A percentile compares a stretch with the other conserved stretches of the same genome.
phyloP scores from a whole-genome alignment of 2,888 invertebrate species.

The Trissolcus brochymenae region DNA sequence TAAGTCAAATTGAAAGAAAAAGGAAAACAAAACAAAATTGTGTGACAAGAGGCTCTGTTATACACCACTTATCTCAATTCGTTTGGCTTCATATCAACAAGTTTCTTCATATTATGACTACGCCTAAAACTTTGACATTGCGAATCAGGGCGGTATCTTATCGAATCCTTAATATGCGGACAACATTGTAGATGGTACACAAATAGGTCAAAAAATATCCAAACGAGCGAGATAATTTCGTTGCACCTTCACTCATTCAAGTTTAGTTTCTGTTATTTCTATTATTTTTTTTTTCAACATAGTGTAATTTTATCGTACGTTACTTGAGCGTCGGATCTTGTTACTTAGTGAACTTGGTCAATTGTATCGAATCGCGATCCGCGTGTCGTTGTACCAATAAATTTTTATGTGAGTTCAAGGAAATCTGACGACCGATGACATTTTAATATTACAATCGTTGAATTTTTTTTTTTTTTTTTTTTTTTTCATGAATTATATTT shows the following conservation, averaged over 20 bases:
- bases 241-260: background rate
- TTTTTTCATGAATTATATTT: too few species aligned
- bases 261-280: constrained; percentile 1
- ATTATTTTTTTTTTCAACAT: constrained; percentile 10
- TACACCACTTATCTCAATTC: constrained; percentile 16
- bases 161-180: constrained; percentile 27
- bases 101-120: constrained; percentile 39
- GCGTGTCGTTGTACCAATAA: constrained; percentile 11
- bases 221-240: constrained; percentile 15
- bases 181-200: constrained; percentile 25
- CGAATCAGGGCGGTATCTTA: constrained; percentile 24
- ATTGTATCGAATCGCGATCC: constrained; percentile 33
- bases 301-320: constrained; percentile 33
- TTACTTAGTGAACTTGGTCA: constrained; percentile 33
- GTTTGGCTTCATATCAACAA: constrained; percentile 29
- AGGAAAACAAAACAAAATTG: too few species aligned
- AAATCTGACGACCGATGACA: too few species aligned
- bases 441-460: too few species aligned
- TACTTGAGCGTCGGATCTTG: constrained; percentile 14
- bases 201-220: constrained; percentile 32
- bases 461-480: too few species aligned
- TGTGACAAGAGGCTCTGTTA: constrained; percentile 3
- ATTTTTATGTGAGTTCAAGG: background rate
- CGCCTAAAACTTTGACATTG: constrained; percentile 39
- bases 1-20: too few species aligned